A percentile compares a stretch with the other conserved stretches of the same genome.
phyloP scores from a whole-genome alignment of 1,140 invertebrate genomes.

The Steinernema feltiae region DNA sequence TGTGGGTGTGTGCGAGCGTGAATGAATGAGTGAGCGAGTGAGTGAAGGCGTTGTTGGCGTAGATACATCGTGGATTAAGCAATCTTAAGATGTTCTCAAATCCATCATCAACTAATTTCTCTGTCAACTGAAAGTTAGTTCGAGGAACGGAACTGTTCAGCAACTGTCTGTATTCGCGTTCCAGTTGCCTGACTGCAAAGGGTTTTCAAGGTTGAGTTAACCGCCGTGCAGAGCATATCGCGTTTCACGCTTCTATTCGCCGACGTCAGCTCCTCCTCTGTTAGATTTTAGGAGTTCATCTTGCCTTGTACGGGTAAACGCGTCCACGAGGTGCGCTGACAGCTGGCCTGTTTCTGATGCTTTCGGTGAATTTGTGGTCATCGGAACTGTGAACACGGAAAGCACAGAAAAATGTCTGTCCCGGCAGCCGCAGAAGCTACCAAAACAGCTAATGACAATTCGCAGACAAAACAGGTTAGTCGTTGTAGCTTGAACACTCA shows the following conservation, averaged over 20 bases:
- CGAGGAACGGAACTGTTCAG: neutral
- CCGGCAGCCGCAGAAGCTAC: neutral
- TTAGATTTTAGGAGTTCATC: neutral
- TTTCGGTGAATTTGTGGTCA: neutral
- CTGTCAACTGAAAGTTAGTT: too few relatives aligned
- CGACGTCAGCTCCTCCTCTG: neutral
- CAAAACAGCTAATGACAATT: neutral
- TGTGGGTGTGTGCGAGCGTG: neutral
- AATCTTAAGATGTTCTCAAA: too few relatives aligned
- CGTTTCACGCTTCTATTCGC: neutral
- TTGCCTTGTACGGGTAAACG: slow-evolving; percentile 13
- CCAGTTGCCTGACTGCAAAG: neutral
- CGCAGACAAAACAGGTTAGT: neutral
- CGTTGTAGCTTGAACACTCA: too few relatives aligned
- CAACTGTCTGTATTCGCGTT: neutral
- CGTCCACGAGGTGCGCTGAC: slow-evolving; percentile 7
- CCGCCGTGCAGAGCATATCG: neutral
- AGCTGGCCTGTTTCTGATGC: slow-evolving; percentile 12
- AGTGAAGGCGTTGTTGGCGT: too few relatives aligned
- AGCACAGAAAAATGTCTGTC: neutral
- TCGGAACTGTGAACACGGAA: neutral
- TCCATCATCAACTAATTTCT: too few relatives aligned
- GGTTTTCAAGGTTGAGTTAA: neutral
- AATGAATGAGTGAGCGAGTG: too few relatives aligned
- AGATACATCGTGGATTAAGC: neutral